Evolutionary conservation across 2,888 invertebrate genomes (phyloP).

Genomic region (Halictus quadricinctus): DNA sequence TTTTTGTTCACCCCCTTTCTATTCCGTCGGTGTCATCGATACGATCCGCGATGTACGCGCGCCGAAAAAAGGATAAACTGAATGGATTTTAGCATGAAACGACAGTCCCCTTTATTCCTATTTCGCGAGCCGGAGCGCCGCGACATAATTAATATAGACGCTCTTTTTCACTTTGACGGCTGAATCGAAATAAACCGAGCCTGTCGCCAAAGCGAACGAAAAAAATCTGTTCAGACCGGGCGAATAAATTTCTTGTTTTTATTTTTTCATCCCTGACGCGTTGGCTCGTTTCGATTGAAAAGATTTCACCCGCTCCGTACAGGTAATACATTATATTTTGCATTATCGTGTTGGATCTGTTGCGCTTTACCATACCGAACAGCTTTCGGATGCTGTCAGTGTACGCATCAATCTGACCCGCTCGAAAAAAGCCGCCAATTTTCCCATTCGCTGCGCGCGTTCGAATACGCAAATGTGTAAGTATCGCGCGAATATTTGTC

Average conservation of each 20-base stretch:
- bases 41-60: neutral
- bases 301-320: neutral
- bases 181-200: too few species aligned
- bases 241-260: too few species aligned
- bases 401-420: constrained; percentile 58
- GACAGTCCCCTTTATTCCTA: neutral
- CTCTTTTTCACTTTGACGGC: too few species aligned
- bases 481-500: constrained; percentile 53
- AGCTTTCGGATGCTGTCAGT: constrained; percentile 50
- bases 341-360: constrained; percentile 40
- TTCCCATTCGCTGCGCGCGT: constrained; percentile 25
- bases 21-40: neutral
- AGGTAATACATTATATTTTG: constrained; percentile 14
- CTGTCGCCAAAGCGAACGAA: too few species aligned
- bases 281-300: too few species aligned
- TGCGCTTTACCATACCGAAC: constrained; percentile 67
- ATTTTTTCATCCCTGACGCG: too few species aligned
- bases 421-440: constrained; percentile 1
- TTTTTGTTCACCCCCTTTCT: neutral
- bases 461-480: constrained; percentile 38
- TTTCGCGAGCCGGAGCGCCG: too few species aligned
- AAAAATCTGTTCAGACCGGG: too few species aligned
- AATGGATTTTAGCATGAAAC: neutral
- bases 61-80: neutral
- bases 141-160: too few species aligned